Conservation (phyloP, 2,888 invertebrate genomes). For the Euphydryas editha region DNA sequence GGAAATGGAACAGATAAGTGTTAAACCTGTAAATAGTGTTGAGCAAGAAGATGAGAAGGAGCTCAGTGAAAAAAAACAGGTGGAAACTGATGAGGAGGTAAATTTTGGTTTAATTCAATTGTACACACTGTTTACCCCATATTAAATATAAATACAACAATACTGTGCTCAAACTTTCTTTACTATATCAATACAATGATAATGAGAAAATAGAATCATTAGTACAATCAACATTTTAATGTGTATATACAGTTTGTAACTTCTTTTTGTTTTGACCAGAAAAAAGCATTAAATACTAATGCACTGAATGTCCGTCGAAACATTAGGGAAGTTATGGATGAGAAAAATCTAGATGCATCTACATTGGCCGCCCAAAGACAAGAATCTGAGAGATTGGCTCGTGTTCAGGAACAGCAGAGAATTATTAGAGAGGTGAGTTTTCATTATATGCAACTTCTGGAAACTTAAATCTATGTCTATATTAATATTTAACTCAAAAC, state of each 20-base stretch:
- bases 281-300: constrained; percentile 66
- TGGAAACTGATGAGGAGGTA: constrained; percentile 76
- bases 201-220: no score
- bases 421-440: constrained; percentile 87
- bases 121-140: not conserved
- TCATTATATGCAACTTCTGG: not conserved
- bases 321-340: constrained; percentile 96
- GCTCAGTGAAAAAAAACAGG: constrained; percentile 55
- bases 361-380: constrained; percentile 96
- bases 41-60: constrained; percentile 59
- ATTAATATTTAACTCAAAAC: not conserved
- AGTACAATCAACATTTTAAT: not conserved
- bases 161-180: no score
- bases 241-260: constrained; percentile 4
- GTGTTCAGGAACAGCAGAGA: constrained; percentile 93
- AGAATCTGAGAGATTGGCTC: constrained; percentile 93
- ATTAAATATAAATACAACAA: not conserved
- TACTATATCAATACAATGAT: no score
- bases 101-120: not conserved
- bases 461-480: not conserved
- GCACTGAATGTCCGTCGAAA: constrained; percentile 90
- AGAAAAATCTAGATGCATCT: constrained; percentile 95
- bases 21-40: constrained; percentile 64
- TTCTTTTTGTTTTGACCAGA: constrained; percentile 58
- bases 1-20: constrained; percentile 85